phyloP scores from a whole-genome alignment of 2,797 vertebrate genomes.

The Coluber constrictor region DNA sequence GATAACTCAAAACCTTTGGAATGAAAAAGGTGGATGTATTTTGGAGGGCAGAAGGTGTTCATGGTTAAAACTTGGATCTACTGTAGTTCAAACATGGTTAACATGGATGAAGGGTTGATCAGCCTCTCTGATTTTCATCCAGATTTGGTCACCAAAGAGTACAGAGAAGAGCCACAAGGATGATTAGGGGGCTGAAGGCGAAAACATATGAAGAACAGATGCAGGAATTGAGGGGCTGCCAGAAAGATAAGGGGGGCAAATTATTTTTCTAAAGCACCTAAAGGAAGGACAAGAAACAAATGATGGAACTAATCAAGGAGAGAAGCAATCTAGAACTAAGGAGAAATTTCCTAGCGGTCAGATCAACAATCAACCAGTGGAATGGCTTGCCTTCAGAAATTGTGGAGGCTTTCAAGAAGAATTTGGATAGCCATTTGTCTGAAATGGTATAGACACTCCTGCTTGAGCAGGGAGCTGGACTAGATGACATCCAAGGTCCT shows the following conservation, averaged over 20 bases:
- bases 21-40: not conserved
- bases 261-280: not conserved
- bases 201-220: not conserved
- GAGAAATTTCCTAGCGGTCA: not conserved
- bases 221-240: not conserved
- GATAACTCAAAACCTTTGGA: not conserved
- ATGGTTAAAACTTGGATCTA: not conserved
- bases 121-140: not conserved
- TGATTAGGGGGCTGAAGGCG: not conserved
- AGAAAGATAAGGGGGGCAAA: not conserved
- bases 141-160: not conserved
- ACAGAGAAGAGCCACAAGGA: not conserved
- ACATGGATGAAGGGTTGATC: not conserved
- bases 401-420: not conserved
- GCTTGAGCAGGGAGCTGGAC: not conserved
- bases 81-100: not conserved
- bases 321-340: not conserved
- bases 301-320: not conserved
- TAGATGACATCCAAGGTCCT: not conserved
- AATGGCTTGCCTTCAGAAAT: not conserved
- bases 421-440: not conserved
- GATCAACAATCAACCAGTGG: not conserved
- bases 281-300: not conserved
- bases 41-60: not conserved
- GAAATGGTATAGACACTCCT: not conserved